Evolutionary conservation across 2,888 invertebrate genomes (phyloP).

Genomic region (Malachius bipustulatus): DNA sequence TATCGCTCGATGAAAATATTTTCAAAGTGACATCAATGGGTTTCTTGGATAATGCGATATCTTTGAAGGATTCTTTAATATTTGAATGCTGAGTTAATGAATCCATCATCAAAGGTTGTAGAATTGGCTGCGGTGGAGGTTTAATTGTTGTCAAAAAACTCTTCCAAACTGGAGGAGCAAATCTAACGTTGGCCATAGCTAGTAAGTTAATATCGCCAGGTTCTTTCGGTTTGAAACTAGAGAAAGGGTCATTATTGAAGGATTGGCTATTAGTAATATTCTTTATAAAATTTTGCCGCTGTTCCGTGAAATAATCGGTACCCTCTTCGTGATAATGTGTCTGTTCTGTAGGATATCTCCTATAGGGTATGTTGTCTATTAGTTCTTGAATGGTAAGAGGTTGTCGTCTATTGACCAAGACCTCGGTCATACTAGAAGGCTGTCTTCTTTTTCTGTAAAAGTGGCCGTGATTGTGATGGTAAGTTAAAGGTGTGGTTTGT

Average conservation of each 20-base stretch:
- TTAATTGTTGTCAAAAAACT: no score
- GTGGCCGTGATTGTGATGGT: conserved; percentile 20
- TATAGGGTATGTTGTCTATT: conserved; percentile 26
- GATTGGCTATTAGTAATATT: neutral
- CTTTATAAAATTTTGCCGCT: neutral
- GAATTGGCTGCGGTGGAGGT: conserved; percentile 5
- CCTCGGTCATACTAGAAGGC: no score
- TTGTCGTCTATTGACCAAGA: no score
- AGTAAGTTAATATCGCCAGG: conserved; percentile 64
- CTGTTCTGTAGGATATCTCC: conserved; percentile 15
- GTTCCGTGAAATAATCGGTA: conserved; percentile 8
- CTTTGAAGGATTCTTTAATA: neutral
- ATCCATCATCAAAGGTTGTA: conserved; percentile 9
- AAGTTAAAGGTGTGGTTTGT: conserved; percentile 20
- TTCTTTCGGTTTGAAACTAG: conserved; percentile 57
- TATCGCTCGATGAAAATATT: conserved; percentile 22
- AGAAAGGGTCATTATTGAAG: conserved; percentile 47
- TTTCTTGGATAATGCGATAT: conserved; percentile 12
- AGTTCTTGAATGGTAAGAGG: conserved; percentile 32
- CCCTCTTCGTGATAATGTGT: neutral
- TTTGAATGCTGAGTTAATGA: conserved; percentile 7
- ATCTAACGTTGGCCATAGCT: conserved; percentile 43
- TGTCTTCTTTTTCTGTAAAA: conserved; percentile 16
- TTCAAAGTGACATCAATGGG: conserved; percentile 23
- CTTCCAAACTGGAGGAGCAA: conserved; percentile 33